Conservation (phyloP, 2,888 invertebrate genomes). For the Octodonta nipae region DNA sequence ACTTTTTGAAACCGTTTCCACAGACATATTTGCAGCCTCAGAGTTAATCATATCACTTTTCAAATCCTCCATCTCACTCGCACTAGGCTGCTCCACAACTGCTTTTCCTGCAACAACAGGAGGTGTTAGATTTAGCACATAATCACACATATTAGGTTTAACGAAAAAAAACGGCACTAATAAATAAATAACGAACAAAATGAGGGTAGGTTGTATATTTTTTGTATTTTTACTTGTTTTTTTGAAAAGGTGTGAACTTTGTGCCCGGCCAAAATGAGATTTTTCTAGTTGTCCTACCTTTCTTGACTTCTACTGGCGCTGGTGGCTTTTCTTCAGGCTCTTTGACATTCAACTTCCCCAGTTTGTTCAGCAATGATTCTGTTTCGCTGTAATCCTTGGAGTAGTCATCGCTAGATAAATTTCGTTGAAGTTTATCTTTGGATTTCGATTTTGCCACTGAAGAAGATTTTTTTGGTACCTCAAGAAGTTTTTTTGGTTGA, state of each 20-base stretch:
- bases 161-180: conserved; percentile 19
- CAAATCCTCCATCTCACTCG: conserved; percentile 2
- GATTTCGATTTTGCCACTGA: conserved; percentile 7
- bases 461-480: conserved; percentile 9
- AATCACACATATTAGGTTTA: conserved; percentile 2
- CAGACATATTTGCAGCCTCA: conserved; percentile 9
- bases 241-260: conserved; percentile 38
- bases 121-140: background rate
- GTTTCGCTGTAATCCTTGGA: conserved; percentile 34
- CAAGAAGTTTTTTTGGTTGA: conserved; percentile 8
- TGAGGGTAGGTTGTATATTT: conserved; percentile 7
- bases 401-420: conserved; percentile 29
- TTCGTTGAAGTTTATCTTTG: conserved; percentile 17
- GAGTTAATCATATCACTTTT: too few species aligned
- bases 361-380: conserved; percentile 30
- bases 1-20: conserved; percentile 16
- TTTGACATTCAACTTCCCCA: conserved; percentile 25
- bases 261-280: conserved; percentile 64
- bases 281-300: conserved; percentile 60
- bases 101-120: conserved; percentile 19
- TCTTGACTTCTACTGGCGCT: conserved; percentile 18
- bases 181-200: conserved; percentile 11
- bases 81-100: conserved; percentile 10
- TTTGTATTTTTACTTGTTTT: conserved; percentile 16
- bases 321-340: conserved; percentile 6